Evolutionary conservation across 2,113 vertebrate genomes (phyloP).

Genomic region (Erythrocercus mccallii): DNA sequence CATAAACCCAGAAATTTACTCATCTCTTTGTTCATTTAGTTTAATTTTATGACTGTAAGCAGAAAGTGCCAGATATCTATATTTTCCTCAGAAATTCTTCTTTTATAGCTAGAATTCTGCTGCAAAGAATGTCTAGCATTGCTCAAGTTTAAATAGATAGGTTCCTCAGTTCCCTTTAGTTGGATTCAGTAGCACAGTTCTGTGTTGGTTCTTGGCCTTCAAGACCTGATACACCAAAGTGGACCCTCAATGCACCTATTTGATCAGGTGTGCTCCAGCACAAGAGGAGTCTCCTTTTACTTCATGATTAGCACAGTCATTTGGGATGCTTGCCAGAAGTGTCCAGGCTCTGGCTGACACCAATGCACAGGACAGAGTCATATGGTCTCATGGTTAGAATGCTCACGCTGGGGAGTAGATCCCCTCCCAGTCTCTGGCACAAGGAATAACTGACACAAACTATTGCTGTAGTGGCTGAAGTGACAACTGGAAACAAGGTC

Average conservation of each 20-base stretch:
- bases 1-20: background rate
- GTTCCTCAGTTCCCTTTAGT: background rate
- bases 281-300: background rate
- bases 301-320: background rate
- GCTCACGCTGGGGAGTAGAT: fast-evolving
- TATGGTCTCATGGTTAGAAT: fast-evolving
- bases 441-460: background rate
- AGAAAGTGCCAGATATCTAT: background rate
- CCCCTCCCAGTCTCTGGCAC: background rate
- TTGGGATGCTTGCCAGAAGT: background rate
- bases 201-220: background rate
- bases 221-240: background rate
- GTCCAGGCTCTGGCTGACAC: background rate
- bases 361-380: background rate
- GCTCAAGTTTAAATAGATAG: background rate
- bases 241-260: fast-evolving
- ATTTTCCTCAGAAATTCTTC: background rate
- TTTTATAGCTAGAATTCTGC: background rate
- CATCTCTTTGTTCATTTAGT: background rate
- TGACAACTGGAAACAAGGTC: background rate
- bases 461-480: background rate
- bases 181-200: background rate
- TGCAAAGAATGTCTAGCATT: background rate
- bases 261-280: fast-evolving
- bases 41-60: background rate